These are phyloP conservation scores for Hemibates koningsi DNA, from an alignment of 2,113 vertebrate genomes.

Conservation along the genomic window DNA sequence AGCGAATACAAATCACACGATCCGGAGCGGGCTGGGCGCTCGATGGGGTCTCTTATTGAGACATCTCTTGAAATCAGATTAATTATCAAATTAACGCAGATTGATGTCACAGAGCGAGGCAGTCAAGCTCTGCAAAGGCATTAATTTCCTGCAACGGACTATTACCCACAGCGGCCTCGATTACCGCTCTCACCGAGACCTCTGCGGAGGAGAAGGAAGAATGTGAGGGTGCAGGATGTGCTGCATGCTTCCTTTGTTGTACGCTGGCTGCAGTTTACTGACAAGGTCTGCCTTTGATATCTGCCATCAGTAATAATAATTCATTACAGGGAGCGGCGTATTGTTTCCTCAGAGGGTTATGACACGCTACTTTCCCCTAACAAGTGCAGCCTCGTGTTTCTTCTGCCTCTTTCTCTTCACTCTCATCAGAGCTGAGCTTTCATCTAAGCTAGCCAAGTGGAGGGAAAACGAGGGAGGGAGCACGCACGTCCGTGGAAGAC, in stretches of 20 bases:
- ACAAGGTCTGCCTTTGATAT: constrained; percentile 38
- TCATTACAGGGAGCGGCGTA: constrained; percentile 23
- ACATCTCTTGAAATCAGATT: constrained; percentile 52
- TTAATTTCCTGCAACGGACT: constrained; percentile 40
- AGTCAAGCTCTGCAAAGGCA: constrained; percentile 3
- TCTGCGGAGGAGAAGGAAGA: constrained; percentile 9
- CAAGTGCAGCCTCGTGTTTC: neutral
- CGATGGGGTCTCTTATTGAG: constrained; percentile 30
- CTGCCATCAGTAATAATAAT: constrained; percentile 33
- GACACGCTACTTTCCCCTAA: constrained; percentile 12
- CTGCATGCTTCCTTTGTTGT: constrained; percentile 13
- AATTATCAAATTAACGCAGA: constrained; percentile 47
- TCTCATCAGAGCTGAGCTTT: constrained; percentile 48
- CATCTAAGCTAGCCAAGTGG: constrained; percentile 31
- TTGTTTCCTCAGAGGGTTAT: constrained; percentile 16
- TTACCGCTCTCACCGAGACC: neutral
- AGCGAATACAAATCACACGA: neutral
- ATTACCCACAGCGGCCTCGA: constrained; percentile 37
- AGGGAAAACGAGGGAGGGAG: constrained; percentile 8
- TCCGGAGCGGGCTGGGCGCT: neutral
- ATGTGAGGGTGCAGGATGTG: neutral
- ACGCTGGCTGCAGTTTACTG: neutral
- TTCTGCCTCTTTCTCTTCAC: neutral
- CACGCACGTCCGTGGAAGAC: constrained; percentile 31
- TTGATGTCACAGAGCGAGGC: constrained; percentile 13